Percentiles rank a stretch among this genome's conserved stretches.
These are phyloP conservation scores for Liodrosophila aerea DNA, from an alignment of 2,888 invertebrate species.

Conservation along the genomic window DNA sequence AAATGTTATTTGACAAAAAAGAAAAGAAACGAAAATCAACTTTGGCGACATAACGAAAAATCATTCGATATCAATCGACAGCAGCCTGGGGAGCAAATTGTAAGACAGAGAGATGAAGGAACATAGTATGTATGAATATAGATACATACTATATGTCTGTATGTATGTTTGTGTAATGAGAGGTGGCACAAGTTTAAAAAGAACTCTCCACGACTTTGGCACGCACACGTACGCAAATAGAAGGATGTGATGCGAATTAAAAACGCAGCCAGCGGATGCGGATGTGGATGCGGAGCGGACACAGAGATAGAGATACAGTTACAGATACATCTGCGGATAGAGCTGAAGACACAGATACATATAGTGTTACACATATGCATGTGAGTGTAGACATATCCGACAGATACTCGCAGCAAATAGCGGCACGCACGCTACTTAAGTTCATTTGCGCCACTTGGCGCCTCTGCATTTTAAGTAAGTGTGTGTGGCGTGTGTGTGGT, in stretches of 20 bases:
- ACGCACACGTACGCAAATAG: conserved; percentile 74
- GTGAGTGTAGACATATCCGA: conserved; percentile 40
- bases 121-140: not conserved
- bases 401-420: conserved; percentile 33
- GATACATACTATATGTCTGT: conserved; percentile 1
- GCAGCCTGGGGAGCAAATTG: conserved; percentile 16
- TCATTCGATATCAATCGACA: conserved; percentile 67
- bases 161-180: not conserved
- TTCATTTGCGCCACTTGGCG: conserved; percentile 74
- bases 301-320: conserved; percentile 26
- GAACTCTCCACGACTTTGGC: conserved; percentile 32
- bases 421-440: conserved; percentile 70
- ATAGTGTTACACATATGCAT: conserved; percentile 1
- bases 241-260: conserved; percentile 76
- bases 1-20: conserved; percentile 41
- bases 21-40: conserved; percentile 49
- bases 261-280: conserved; percentile 48
- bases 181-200: conserved; percentile 35
- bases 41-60: conserved; percentile 61
- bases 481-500: conserved; percentile 13
- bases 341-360: conserved; percentile 10
- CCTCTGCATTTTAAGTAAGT: conserved; percentile 66
- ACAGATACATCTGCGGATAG: conserved; percentile 19
- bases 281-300: conserved; percentile 32
- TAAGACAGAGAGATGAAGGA: not conserved